A percentile compares a stretch with the other conserved stretches of the same genome.
Evolutionary conservation across 37 sponge, comb jelly and placozoan species (phyloP).

Genomic region (Halichondria panicea): DNA sequence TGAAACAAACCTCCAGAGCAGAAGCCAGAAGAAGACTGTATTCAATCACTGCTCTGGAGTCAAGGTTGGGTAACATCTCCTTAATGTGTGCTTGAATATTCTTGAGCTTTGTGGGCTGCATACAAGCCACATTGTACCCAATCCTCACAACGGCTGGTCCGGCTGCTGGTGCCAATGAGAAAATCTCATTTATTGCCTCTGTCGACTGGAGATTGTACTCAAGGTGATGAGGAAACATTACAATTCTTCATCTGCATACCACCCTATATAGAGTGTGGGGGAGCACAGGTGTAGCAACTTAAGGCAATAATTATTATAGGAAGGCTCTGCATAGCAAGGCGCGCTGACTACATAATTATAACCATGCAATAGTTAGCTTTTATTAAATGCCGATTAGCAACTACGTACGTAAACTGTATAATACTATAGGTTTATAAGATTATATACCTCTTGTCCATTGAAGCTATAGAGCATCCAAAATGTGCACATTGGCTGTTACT

Average conservation of each 20-base stretch:
- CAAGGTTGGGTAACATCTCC: neutral
- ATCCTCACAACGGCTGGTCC: neutral
- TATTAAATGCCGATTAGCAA: no score
- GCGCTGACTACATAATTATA: no score
- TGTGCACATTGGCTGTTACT: neutral
- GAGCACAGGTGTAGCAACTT: no score
- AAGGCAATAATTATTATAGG: no score
- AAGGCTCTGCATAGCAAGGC: no score
- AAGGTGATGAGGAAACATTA: neutral
- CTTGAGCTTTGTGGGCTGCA: neutral
- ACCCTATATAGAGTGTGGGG: neutral
- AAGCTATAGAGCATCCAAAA: slow-evolving; percentile 7
- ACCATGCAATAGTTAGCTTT: no score
- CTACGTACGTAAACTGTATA: neutral
- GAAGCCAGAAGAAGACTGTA: neutral
- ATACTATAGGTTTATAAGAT: neutral
- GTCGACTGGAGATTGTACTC: neutral
- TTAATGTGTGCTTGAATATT: neutral
- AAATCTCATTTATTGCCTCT: neutral
- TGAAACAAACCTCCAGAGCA: neutral
- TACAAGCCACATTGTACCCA: neutral
- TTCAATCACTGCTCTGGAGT: slow-evolving; percentile 1
- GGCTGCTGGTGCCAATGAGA: slow-evolving; percentile 1
- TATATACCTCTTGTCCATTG: slow-evolving; percentile 10
- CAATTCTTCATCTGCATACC: neutral